Base-by-base conservation (phyloP, 1,140 invertebrate genomes). In the Kradibia gibbosae region DNA sequence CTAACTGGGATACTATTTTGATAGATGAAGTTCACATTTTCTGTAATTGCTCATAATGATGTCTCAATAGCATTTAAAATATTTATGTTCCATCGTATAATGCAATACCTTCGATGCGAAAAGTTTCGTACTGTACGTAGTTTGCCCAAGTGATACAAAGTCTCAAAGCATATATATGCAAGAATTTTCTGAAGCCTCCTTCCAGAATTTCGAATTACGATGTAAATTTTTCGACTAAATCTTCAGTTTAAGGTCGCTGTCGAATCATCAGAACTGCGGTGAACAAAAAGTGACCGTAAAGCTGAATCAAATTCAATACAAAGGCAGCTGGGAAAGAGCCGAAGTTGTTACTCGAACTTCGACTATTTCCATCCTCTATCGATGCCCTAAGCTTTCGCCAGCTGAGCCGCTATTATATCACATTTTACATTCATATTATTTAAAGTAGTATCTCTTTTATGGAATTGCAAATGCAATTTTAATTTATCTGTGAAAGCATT, bases 371-470 rank as follows among this genome's bases (percentile, higher is more conserved):
- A 36, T 0, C 60, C 60, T 60, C 8, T 60, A 60, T 31, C 57
- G 57, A 17, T 7, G 22, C 31, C 11, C 13, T 65, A 34, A 36
- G 60, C 60, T 36, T 65, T 4, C 8, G 17, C 28, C 31, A 20
- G 28, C 31, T 36, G 31, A 65, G 60, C 60, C 13, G 5, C 3
- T 15, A 3, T 2, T 36, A 36, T 20, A 65, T 3, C 34, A 2
- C 1, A 67, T 22, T 67, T 67, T 67, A 39, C 8, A 22, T 67
- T 65, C n/a, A 34, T 67, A 39, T 67, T 67, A 39, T 67, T 67
- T 13, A n/a, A 31, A 62, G 20, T 65, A 62, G 13, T 28, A 13
- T 31, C 25, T 60, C 25, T 11, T 31, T 5, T n/a, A 60, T 15
- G 11, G 57, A 60, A 31, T 60, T 28, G 57, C 13, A 60, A 60